Evolutionary conservation across 2,113 vertebrate genomes (phyloP).

Genomic region (Globicephala melas): DNA sequence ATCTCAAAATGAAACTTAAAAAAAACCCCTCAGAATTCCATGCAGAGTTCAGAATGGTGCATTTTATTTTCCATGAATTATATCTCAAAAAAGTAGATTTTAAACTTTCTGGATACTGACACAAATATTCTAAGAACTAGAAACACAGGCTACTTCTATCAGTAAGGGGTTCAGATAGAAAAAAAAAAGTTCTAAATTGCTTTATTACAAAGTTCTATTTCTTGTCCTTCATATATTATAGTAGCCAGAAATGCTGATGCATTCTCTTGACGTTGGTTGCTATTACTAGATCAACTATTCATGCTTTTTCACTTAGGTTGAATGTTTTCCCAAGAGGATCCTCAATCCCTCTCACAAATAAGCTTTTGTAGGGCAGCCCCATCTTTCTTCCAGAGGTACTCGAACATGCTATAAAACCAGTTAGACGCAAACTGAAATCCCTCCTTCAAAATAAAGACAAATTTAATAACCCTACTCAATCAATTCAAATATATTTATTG

Average conservation of each 20-base stretch:
- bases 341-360: neutral
- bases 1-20: neutral
- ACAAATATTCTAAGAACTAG: neutral
- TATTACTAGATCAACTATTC: neutral
- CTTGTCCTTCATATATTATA: neutral
- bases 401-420: neutral
- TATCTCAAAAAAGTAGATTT: neutral
- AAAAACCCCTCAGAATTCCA: neutral
- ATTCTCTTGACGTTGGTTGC: neutral
- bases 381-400: neutral
- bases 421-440: neutral
- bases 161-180: neutral
- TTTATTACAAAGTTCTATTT: neutral
- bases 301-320: neutral
- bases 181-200: neutral
- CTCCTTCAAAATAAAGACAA: slow-evolving; percentile 21
- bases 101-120: neutral
- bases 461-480: neutral
- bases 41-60: neutral
- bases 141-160: neutral
- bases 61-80: neutral
- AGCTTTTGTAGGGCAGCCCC: neutral
- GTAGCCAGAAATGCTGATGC: neutral
- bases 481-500: neutral
- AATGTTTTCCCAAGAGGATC: neutral